A percentile compares a stretch with the other conserved stretches of the same genome.
phyloP scores from a whole-genome alignment of 1,140 invertebrate species.

The Andricus grossulariae region DNA sequence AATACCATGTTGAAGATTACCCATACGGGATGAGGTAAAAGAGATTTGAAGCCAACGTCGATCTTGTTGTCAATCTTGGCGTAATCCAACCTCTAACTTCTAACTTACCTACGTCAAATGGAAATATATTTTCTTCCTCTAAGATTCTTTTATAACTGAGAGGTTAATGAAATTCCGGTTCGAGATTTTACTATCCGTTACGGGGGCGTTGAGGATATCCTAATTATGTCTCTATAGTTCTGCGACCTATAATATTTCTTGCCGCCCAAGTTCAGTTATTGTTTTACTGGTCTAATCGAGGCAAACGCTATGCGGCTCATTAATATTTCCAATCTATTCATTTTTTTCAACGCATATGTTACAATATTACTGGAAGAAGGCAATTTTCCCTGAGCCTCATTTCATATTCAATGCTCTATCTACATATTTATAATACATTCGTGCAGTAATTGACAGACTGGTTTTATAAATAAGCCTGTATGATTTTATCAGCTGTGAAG shows the following conservation, averaged over 20 bases:
- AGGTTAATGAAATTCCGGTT: slow-evolving; percentile 28
- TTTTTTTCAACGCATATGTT: slow-evolving; percentile 11
- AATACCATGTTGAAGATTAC: background rate
- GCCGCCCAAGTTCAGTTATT: slow-evolving; percentile 23
- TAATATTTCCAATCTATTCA: slow-evolving; percentile 27
- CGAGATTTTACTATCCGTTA: slow-evolving; percentile 26
- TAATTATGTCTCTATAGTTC: slow-evolving; percentile 16
- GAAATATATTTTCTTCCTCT: background rate
- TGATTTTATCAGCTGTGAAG: slow-evolving; percentile 1
- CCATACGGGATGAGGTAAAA: background rate
- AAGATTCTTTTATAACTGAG: background rate
- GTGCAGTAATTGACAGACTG: background rate
- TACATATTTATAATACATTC: slow-evolving; percentile 22
- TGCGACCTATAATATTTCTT: slow-evolving; percentile 19
- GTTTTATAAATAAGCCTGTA: slow-evolving; percentile 10
- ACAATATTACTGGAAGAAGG: background rate
- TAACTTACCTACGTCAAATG: background rate
- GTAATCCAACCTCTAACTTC: background rate
- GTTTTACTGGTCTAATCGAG: slow-evolving; percentile 4
- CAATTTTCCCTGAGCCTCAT: slow-evolving; percentile 19
- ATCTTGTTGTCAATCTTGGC: background rate
- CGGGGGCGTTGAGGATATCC: slow-evolving; percentile 20
- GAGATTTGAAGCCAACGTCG: slow-evolving; percentile 10
- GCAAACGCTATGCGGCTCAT: background rate
- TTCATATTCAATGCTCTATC: background rate